phyloP scores from a whole-genome alignment of 2,113 vertebrate genomes.

The Micromys minutus region DNA sequence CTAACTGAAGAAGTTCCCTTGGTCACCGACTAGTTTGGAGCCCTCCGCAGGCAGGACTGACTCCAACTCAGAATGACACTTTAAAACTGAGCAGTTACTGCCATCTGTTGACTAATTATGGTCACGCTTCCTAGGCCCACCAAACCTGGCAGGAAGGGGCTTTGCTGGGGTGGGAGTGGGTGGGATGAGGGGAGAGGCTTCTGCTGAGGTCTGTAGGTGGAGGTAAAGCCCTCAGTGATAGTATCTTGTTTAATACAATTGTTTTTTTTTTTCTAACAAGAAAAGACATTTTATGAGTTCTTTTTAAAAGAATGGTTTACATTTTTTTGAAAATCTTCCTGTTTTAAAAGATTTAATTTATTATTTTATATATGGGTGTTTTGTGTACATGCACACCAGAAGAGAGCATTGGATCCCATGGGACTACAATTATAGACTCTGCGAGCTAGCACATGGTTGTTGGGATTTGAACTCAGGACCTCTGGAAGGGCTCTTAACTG shows the following conservation, averaged over 20 bases:
- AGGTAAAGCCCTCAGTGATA: background rate
- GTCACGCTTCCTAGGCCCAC: background rate
- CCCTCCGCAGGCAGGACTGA: background rate
- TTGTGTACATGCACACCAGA: background rate
- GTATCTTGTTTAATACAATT: background rate
- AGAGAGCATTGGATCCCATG: background rate
- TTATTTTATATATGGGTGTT: background rate
- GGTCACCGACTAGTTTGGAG: background rate
- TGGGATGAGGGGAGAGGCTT: background rate
- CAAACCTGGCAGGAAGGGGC: background rate
- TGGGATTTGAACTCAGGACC: background rate
- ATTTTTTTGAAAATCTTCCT: background rate
- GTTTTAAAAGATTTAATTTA: background rate
- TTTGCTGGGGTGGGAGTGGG: background rate
- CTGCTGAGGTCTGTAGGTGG: background rate
- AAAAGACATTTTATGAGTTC: background rate
- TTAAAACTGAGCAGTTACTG: slow-evolving; percentile 60
- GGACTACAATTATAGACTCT: background rate
- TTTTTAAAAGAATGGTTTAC: background rate
- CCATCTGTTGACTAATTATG: slow-evolving; percentile 71
- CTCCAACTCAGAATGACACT: background rate
- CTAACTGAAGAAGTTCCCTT: background rate
- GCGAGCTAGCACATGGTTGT: background rate
- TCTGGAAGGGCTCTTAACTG: background rate
- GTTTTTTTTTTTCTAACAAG: background rate